Evolutionary conservation across 2,797 vertebrate genomes (phyloP).

Genomic region (Poeciliopsis gracilis): DNA sequence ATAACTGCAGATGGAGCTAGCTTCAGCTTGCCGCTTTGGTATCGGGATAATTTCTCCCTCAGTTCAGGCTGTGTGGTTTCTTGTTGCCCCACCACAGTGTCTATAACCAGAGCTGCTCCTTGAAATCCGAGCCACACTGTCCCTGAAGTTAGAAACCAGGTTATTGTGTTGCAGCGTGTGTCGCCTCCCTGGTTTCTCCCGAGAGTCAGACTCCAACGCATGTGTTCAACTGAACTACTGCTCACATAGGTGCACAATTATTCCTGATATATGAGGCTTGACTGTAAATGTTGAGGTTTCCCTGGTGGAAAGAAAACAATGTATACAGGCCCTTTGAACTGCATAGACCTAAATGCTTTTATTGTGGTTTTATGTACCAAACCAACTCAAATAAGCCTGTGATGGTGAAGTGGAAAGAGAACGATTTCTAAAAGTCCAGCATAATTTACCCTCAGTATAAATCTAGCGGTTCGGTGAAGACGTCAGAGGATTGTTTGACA

Average conservation of each 20-base stretch:
- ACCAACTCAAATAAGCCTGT: neutral
- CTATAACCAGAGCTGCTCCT: constrained; percentile 22
- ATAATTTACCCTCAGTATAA: neutral
- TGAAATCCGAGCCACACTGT: constrained; percentile 39
- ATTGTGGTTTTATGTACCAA: neutral
- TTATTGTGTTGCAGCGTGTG: constrained; percentile 49
- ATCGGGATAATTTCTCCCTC: constrained; percentile 11
- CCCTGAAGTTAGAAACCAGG: constrained; percentile 15
- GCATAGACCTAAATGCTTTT: neutral
- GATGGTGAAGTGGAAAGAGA: neutral
- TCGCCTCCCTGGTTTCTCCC: constrained; percentile 22
- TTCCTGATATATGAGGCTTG: neutral
- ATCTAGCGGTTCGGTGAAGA: neutral
- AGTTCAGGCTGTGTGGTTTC: constrained; percentile 17
- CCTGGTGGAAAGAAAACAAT: neutral
- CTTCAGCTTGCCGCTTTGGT: constrained; percentile 12
- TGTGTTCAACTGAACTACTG: neutral
- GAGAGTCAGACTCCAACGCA: constrained; percentile 2
- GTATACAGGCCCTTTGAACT: neutral
- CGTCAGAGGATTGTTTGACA: neutral
- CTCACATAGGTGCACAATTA: neutral
- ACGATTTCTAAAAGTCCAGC: neutral
- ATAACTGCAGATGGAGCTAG: constrained; percentile 11
- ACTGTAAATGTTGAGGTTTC: neutral
- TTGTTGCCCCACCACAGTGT: constrained; percentile 22